A percentile compares a stretch with the other conserved stretches of the same genome.
Evolutionary conservation across 1,140 invertebrate species (phyloP).

Genomic region (Ditylenchus dipsaci): DNA sequence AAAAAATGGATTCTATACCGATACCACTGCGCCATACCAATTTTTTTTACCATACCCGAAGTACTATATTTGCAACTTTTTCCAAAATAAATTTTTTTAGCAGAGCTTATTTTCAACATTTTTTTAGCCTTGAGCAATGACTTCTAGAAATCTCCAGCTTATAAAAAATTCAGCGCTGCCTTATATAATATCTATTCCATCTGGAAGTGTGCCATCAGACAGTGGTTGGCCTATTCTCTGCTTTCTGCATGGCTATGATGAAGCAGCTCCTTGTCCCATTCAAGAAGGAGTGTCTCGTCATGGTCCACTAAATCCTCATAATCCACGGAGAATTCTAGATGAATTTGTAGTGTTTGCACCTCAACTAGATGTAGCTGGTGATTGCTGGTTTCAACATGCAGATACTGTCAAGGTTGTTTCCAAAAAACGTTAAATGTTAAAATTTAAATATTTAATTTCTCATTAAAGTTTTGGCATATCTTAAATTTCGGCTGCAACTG

Average conservation of each 20-base stretch:
- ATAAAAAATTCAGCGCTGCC: not conserved
- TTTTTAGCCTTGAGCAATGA: not conserved
- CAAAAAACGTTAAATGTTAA: too few relatives aligned
- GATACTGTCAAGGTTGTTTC: not conserved
- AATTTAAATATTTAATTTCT: too few relatives aligned
- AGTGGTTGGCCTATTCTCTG: not conserved
- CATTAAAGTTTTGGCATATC: too few relatives aligned
- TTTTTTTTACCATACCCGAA: too few relatives aligned
- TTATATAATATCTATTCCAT: too few relatives aligned
- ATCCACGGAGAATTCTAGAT: not conserved
- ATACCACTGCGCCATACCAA: too few relatives aligned
- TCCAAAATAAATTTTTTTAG: too few relatives aligned
- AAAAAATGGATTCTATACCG: too few relatives aligned
- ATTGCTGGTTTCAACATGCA: not conserved
- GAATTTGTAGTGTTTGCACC: slow-evolving; percentile 3
- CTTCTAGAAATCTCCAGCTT: not conserved
- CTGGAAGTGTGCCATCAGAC: not conserved
- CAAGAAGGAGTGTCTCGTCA: not conserved
- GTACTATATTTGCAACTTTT: too few relatives aligned
- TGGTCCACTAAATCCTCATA: slow-evolving; percentile 2
- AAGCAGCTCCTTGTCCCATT: slow-evolving; percentile 13
- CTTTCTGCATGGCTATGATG: slow-evolving; percentile 7
- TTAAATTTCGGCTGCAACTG: too few relatives aligned
- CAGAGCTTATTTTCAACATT: too few relatives aligned
- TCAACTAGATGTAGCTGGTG: not conserved